phyloP scores from a whole-genome alignment of 1,140 invertebrate genomes.

The Danaus plexippus region DNA sequence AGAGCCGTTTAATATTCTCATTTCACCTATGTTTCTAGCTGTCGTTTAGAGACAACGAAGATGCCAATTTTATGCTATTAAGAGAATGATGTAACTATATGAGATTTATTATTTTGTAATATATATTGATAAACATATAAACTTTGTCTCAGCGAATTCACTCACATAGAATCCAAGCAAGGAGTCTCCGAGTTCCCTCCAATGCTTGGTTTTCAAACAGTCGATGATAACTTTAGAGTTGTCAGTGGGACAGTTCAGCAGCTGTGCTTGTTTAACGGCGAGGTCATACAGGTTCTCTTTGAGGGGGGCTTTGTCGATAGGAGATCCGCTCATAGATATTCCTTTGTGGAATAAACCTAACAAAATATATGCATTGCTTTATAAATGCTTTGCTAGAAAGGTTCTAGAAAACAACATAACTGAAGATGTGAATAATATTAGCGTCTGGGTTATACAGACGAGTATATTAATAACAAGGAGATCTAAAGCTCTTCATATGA shows the following conservation, averaged over 20 bases:
- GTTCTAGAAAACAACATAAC: too few relatives aligned
- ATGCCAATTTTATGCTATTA: too few relatives aligned
- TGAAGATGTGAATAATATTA: too few relatives aligned
- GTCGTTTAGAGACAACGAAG: too few relatives aligned
- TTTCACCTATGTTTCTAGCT: too few relatives aligned
- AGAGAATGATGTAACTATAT: too few relatives aligned
- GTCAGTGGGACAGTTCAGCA: conserved; percentile 77
- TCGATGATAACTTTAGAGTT: conserved; percentile 72
- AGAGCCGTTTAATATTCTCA: too few relatives aligned
- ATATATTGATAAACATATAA: background rate
- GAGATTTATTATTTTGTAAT: too few relatives aligned
- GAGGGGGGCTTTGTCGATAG: conserved; percentile 48
- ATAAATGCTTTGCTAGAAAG: background rate
- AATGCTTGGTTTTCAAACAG: conserved; percentile 74
- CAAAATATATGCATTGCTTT: background rate
- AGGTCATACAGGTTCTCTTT: conserved; percentile 72
- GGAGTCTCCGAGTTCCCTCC: conserved; percentile 69
- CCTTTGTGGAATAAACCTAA: conserved; percentile 78
- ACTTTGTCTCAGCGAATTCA: conserved; percentile 6
- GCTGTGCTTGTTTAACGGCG: conserved; percentile 77
- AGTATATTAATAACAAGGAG: too few relatives aligned
- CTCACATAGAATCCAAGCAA: conserved; percentile 70
- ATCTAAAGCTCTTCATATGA: too few relatives aligned
- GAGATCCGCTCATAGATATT: conserved; percentile 79
- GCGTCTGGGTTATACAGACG: too few relatives aligned